Evolutionary conservation across 2,797 vertebrate genomes (phyloP), one percentile per base, ranked within the genome.

Genomic region (Tapera naevia): DNA sequence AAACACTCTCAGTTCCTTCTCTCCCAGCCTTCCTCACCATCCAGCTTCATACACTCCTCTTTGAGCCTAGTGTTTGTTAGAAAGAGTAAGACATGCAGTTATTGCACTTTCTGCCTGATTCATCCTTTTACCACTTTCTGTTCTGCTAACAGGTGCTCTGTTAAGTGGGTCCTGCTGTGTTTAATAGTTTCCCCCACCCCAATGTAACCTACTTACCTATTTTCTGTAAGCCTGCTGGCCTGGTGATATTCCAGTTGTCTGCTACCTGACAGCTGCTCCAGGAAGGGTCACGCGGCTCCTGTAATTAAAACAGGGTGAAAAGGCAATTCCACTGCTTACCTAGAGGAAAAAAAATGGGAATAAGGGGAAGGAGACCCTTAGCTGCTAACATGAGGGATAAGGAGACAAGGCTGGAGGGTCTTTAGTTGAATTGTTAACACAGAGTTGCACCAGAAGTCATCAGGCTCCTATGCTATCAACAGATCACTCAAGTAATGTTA

Each of bases 171-270:
- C 85, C 82, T 83, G 91, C 62, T 89, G 89, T 83, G 76, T 89
- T 93, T 73, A 91, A 83, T 2, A 39, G 65, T 65, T 51, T 86
- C 25, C 46, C 62, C 43, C 17, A 3, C 30, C 45, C 17, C 69
- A 69, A 32, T 15, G 58, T 93, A 96, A 91, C 87, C 89, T 91
- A 95, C 84, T 95, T 88, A 80, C 58, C 30, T 76, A 86, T 92
- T 92, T 93, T 50, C 79, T 67, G 58, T 51, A 46, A 91, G 71
- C 39, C 67, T 51, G 67, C 66, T 72, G 84, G 71, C 43, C 67
- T 51, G 67, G 70, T 75, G 84, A 71, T 96, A 74, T n/a, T 88
- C 51, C 23, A 46, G 22, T 65, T 19, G 65, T 28, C 28, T 2
- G 2, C 69, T 27, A 30, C 78, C 57, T 78, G 71, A 79, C 78